Evolutionary conservation across 2,113 vertebrate species (phyloP).

Genomic region (Ancistrus triradiatus): DNA sequence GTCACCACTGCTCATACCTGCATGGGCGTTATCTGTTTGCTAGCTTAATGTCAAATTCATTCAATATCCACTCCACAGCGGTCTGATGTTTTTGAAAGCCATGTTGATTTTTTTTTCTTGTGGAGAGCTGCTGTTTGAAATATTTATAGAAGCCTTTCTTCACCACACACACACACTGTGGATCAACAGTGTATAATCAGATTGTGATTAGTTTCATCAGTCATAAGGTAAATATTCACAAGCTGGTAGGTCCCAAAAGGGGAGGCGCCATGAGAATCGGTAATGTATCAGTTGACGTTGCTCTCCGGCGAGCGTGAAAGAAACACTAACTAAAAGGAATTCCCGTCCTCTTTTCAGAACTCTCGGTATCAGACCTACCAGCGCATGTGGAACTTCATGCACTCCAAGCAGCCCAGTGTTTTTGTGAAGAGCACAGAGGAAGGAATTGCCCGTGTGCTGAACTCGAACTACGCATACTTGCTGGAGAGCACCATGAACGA

Average conservation of each 20-base stretch:
- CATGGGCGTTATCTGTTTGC: slow-evolving; percentile 53
- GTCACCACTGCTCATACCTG: slow-evolving; percentile 47
- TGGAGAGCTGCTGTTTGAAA: slow-evolving; percentile 9
- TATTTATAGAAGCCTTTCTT: neutral
- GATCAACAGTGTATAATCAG: no score
- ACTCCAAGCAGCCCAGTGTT: slow-evolving; percentile 95
- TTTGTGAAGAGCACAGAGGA: slow-evolving; percentile 99
- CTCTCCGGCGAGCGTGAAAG: no score
- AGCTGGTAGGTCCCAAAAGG: no score
- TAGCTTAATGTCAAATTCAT: slow-evolving; percentile 48
- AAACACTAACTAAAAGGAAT: no score
- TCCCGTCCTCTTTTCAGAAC: slow-evolving; percentile 71
- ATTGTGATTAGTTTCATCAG: no score
- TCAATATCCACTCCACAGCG: slow-evolving; percentile 41
- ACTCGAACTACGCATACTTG: slow-evolving; percentile 96
- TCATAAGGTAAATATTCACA: no score
- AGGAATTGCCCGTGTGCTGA: slow-evolving; percentile 92
- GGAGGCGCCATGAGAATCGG: no score
- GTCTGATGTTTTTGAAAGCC: no score
- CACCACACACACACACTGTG: slow-evolving; percentile 24
- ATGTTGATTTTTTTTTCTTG: neutral
- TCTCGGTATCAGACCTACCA: slow-evolving; percentile 98
- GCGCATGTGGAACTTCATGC: slow-evolving; percentile 99
- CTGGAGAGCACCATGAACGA: slow-evolving; percentile 99
- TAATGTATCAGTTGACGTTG: no score